Evolutionary conservation across 2,113 vertebrate species (phyloP).

Genomic region (Hiodon tergisus): DNA sequence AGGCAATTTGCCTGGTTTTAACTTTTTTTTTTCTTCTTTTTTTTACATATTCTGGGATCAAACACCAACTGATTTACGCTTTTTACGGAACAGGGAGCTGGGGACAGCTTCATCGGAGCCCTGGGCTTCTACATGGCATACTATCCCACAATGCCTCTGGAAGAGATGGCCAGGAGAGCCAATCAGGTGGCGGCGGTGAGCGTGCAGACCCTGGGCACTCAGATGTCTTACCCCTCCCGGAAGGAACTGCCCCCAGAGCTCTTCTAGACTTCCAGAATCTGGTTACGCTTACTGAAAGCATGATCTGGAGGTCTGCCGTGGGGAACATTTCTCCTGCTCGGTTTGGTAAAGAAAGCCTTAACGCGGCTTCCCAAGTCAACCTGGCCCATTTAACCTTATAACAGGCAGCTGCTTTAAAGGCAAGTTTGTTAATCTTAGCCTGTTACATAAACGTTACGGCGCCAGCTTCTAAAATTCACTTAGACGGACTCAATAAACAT

Average conservation of each 20-base stretch:
- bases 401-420: too few species aligned
- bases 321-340: too few species aligned
- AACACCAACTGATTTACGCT: too few species aligned
- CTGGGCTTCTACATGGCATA: slow-evolving; percentile 86
- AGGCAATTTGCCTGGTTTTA: too few species aligned
- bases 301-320: background rate
- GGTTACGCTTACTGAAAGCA: background rate
- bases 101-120: slow-evolving; percentile 92
- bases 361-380: too few species aligned
- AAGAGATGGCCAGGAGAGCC: slow-evolving; percentile 83
- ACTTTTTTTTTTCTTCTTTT: too few species aligned
- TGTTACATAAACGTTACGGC: too few species aligned
- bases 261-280: slow-evolving; percentile 49
- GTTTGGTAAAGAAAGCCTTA: too few species aligned
- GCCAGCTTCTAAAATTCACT: background rate
- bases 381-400: too few species aligned
- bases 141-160: slow-evolving; percentile 72
- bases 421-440: too few species aligned
- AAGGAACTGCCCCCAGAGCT: slow-evolving; percentile 73
- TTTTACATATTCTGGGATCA: too few species aligned
- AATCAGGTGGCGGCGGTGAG: slow-evolving; percentile 78
- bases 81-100: slow-evolving; percentile 78
- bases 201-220: slow-evolving; percentile 76
- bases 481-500: background rate
- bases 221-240: slow-evolving; percentile 77